Evolutionary conservation across 2,888 invertebrate species (phyloP).

Genomic region (Aspidapion aeneum): DNA sequence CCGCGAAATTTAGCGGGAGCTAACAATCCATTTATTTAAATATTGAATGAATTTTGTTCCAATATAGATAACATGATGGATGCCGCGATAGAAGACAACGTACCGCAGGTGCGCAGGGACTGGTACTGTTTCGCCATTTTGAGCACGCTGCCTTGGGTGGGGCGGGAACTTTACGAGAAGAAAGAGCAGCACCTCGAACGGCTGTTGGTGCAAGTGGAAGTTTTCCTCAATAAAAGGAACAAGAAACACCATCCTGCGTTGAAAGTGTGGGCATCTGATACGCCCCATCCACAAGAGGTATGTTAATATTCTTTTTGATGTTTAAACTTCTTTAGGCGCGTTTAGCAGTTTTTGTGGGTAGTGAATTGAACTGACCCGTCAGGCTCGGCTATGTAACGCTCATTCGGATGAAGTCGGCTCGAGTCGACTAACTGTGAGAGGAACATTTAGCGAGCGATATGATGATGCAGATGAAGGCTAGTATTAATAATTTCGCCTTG

Average conservation of each 20-base stretch:
- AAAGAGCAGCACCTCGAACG: conserved; percentile 92
- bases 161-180: conserved; percentile 92
- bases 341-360: too few species aligned
- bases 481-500: too few species aligned
- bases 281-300: conserved; percentile 88
- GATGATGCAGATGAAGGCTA: too few species aligned
- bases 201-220: conserved; percentile 84
- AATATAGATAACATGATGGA: conserved; percentile 95
- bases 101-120: conserved; percentile 83
- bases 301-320: neutral
- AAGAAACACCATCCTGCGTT: conserved; percentile 92
- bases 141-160: conserved; percentile 94
- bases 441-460: too few species aligned
- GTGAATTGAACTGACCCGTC: too few species aligned
- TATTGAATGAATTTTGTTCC: too few species aligned
- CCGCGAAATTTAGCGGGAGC: too few species aligned
- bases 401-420: too few species aligned
- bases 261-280: conserved; percentile 91
- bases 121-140: conserved; percentile 88
- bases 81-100: conserved; percentile 89
- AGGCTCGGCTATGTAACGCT: too few species aligned
- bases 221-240: conserved; percentile 86
- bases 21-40: too few species aligned
- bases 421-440: too few species aligned
- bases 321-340: too few species aligned